Evolutionary conservation across 2,888 invertebrate genomes (phyloP), one percentile per base, ranked within the genome.

Genomic region (Eueremaeus valkanovi): DNA sequence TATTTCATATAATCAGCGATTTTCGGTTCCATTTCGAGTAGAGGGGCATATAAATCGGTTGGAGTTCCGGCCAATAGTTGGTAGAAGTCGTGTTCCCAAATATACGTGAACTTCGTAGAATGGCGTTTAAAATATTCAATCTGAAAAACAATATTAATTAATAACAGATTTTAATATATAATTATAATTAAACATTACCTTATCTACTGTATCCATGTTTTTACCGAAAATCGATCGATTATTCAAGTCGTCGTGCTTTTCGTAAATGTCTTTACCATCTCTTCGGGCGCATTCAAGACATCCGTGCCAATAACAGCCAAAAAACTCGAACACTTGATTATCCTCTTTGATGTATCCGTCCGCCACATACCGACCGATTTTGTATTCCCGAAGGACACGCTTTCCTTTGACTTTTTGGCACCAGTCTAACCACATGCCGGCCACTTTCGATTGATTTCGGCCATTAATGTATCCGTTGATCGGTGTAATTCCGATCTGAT

Each of bases 231-330:
- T n/a, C n/a, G n/a, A n/a, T n/a, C n/a, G 63, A 18, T 3, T 63
- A n/a, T 6, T 33, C 11, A 6, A 58, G 13, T 3, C 29, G 2
- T 31, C n/a, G n/a, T n/a, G 11, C n/a, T 33, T 63, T 33, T 18
- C 2, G 45, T n/a, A n/a, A 45, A 11, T 29, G 11, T 29, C 33
- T n/a, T n/a, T n/a, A 18, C 63, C n/a, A n/a, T 16, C 16, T 63
- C n/a, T 3, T 55, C 55, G 0, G 16, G 18, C 9, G 29, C 75
- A 75, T 42, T n/a, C 13, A 21, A 5, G 36, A 58, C 75, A 75
- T 21, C 72, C 75, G 42, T 75, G 75, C 1, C 2, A 75, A 24
- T 16, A 73, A 31, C 75, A 75, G 6, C 75, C 73, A 18, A 24
- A 33, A 24, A 55, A 75, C 51, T 75, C 75, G 36, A n/a, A 75